Conservation (phyloP, 2,113 vertebrate genomes). For the Crotalus tigris region DNA sequence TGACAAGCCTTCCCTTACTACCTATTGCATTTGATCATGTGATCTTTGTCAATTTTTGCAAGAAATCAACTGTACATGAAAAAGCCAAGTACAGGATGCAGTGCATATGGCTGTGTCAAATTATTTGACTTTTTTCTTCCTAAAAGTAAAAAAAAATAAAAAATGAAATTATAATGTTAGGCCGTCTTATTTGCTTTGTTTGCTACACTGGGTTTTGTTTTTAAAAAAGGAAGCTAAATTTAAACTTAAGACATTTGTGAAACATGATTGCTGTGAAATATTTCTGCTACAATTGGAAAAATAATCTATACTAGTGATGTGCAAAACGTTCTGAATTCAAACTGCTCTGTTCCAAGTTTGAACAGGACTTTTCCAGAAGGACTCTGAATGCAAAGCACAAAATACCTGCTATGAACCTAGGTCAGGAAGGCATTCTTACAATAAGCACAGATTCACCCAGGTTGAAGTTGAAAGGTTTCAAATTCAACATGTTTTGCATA, state of each 20-base stretch:
- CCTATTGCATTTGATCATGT: neutral
- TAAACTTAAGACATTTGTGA: slow-evolving; percentile 10
- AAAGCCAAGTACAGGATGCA: slow-evolving; percentile 38
- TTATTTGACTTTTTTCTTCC: slow-evolving; percentile 2
- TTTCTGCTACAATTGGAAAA: slow-evolving; percentile 16
- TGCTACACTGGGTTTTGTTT: neutral
- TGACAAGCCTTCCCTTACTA: neutral
- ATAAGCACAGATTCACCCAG: neutral
- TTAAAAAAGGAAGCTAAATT: slow-evolving; percentile 24
- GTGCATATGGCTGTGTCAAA: slow-evolving; percentile 46
- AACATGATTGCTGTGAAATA: slow-evolving; percentile 21
- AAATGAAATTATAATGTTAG: slow-evolving; percentile 45
- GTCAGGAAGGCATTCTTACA: neutral
- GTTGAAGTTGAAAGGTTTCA: neutral
- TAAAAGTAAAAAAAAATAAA: neutral
- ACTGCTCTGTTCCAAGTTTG: neutral
- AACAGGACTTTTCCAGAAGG: neutral
- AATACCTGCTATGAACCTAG: neutral
- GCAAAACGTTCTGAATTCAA: neutral
- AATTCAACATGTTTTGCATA: neutral
- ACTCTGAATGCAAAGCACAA: neutral
- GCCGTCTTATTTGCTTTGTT: slow-evolving; percentile 38
- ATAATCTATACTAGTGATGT: neutral
- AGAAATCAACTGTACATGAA: slow-evolving; percentile 11
- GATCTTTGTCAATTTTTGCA: neutral